phyloP scores from a whole-genome alignment of 2,113 vertebrate genomes.

The Mungos mungo region DNA sequence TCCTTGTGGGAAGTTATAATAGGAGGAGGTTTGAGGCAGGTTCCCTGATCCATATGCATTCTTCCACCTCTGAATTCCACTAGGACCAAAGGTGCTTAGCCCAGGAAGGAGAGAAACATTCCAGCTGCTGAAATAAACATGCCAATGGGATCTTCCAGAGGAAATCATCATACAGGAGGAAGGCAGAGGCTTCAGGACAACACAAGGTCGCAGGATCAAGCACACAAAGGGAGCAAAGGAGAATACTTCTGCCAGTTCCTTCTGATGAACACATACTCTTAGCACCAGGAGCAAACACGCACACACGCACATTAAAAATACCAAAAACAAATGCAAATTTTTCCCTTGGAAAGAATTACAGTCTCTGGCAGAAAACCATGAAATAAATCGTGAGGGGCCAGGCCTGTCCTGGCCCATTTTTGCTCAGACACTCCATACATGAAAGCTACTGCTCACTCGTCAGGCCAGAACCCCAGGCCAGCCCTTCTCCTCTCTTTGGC shows the following conservation, averaged over 20 bases:
- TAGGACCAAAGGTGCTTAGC: background rate
- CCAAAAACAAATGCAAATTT: background rate
- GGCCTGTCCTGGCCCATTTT: background rate
- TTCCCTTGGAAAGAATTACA: constrained; percentile 1
- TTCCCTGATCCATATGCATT: constrained; percentile 4
- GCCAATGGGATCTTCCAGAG: background rate
- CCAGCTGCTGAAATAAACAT: constrained; percentile 9
- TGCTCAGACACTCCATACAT: background rate
- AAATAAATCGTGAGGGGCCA: background rate
- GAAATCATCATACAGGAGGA: background rate
- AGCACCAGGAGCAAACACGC: background rate
- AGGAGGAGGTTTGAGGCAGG: background rate
- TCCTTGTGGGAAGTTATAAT: background rate
- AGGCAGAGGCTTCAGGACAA: background rate
- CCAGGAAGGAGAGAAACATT: constrained; percentile 17
- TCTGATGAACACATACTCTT: background rate
- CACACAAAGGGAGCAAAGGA: background rate
- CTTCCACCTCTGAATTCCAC: constrained; percentile 15
- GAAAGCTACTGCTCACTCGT: background rate
- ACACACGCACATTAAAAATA: background rate
- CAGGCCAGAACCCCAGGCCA: background rate
- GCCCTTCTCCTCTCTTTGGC: background rate
- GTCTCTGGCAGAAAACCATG: constrained; percentile 21
- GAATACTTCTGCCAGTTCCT: background rate
- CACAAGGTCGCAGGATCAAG: background rate